These are phyloP conservation scores for Osmerus mordax DNA, from an alignment of 2,113 vertebrate species.

Conservation along the genomic window DNA sequence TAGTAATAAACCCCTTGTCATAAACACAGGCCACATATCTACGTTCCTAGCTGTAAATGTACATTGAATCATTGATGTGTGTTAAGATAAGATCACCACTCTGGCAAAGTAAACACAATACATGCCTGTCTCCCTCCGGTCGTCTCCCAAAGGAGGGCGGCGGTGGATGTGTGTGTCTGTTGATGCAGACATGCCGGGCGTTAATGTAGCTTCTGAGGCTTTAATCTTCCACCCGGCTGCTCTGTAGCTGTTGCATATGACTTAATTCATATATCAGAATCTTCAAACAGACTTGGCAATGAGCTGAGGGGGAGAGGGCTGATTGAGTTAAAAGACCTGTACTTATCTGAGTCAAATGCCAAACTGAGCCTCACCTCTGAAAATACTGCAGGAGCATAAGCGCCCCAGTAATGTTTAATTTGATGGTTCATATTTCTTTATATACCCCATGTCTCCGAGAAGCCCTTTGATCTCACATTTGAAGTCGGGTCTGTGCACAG, in stretches of 20 bases:
- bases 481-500: background rate
- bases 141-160: slow-evolving; percentile 9
- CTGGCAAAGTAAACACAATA: background rate
- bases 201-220: slow-evolving; percentile 8
- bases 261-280: slow-evolving; percentile 45
- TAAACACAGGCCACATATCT: too few species aligned
- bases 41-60: too few species aligned
- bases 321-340: slow-evolving; percentile 42
- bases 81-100: slow-evolving; percentile 23
- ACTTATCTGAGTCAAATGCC: slow-evolving; percentile 33
- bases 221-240: slow-evolving; percentile 38
- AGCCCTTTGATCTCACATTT: background rate
- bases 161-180: background rate
- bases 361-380: slow-evolving; percentile 18
- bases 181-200: background rate
- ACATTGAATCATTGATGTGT: slow-evolving; percentile 19
- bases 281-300: slow-evolving; percentile 62
- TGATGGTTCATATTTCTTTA: background rate
- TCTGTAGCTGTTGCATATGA: slow-evolving; percentile 35
- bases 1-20: too few species aligned
- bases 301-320: slow-evolving; percentile 32
- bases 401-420: slow-evolving; percentile 11
- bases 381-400: slow-evolving; percentile 6
- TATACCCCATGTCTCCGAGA: background rate
- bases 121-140: background rate